Conservation (phyloP, 2,113 vertebrate genomes). For the Urocitellus parryii region DNA sequence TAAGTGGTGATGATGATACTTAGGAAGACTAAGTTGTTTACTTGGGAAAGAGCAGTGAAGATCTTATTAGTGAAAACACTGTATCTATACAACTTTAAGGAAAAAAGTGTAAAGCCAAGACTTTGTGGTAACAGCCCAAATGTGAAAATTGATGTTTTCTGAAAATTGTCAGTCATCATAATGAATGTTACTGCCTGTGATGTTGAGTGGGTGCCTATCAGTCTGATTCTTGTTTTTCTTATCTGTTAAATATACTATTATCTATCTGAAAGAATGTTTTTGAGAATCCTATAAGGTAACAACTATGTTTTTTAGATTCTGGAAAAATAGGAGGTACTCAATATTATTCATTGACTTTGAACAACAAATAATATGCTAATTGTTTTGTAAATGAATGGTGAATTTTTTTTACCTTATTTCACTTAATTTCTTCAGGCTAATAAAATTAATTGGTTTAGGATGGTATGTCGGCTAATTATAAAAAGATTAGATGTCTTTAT, state of each 20-base stretch:
- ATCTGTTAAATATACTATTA: not conserved
- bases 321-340: slow-evolving; percentile 7
- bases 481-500: slow-evolving; percentile 1
- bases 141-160: not conserved
- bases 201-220: not conserved
- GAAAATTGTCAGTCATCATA: not conserved
- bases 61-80: not conserved
- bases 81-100: not conserved
- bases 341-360: not conserved
- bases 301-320: not conserved
- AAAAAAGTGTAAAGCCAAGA: not conserved
- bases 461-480: not conserved
- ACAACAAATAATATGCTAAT: not conserved
- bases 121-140: not conserved
- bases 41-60: not conserved
- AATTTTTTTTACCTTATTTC: not conserved
- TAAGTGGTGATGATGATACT: not conserved
- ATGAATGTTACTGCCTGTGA: not conserved
- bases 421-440: slow-evolving; percentile 28
- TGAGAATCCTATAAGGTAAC: not conserved
- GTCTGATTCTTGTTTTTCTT: not conserved
- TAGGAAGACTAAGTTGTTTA: not conserved
- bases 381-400: slow-evolving; percentile 4
- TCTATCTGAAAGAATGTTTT: not conserved
- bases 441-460: slow-evolving; percentile 19